phyloP scores from a whole-genome alignment of 2,888 invertebrate species.

The Artemia sp. region DNA sequence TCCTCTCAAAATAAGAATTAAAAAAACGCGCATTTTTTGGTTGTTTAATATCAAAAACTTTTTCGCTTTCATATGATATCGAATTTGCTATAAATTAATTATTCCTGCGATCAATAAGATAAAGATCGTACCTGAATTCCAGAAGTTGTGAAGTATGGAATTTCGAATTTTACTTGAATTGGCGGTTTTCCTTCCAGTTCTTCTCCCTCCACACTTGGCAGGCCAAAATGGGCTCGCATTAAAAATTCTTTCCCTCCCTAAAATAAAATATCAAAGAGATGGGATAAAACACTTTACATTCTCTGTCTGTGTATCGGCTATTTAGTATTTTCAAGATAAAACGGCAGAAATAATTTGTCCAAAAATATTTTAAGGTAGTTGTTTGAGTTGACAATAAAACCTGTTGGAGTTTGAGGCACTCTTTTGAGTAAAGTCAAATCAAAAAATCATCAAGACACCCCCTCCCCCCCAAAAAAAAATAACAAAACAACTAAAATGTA shows the following conservation, averaged over 20 bases:
- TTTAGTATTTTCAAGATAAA: not conserved
- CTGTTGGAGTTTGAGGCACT: no score
- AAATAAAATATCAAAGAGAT: not conserved
- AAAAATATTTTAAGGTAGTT: not conserved
- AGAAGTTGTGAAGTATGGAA: slow-evolving; percentile 95
- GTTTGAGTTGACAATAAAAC: no score
- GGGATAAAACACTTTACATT: not conserved
- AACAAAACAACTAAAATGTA: no score
- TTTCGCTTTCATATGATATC: no score
- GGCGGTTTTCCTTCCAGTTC: slow-evolving; percentile 91
- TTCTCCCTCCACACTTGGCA: slow-evolving; percentile 87
- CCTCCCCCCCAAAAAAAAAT: no score
- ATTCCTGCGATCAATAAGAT: no score
- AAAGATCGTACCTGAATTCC: slow-evolving; percentile 64
- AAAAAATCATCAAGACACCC: no score
- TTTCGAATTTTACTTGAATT: slow-evolving; percentile 96
- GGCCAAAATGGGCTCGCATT: slow-evolving; percentile 92
- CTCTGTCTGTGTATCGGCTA: not conserved
- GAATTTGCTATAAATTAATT: no score
- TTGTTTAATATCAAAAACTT: no score
- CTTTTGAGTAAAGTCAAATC: no score
- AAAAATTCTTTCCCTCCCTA: slow-evolving; percentile 93
- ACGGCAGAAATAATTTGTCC: not conserved
- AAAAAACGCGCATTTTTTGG: no score
- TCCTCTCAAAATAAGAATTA: no score